Conservation (phyloP, 1,140 invertebrate species). For the Lucilia cuprina region DNA sequence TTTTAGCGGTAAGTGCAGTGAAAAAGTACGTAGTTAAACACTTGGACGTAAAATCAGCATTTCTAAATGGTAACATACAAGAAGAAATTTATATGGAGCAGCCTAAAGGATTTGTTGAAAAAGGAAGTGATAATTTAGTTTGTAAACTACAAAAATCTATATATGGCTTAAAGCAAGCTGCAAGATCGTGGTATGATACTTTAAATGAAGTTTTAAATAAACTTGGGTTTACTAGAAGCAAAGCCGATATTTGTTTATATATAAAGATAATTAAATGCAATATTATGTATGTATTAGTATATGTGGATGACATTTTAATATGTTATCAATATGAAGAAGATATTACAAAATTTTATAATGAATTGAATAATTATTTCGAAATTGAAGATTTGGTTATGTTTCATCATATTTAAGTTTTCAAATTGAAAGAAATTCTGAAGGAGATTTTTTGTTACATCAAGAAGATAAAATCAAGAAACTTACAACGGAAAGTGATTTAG, state of each 20-base stretch:
- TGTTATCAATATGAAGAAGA: neutral
- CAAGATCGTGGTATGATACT: constrained; percentile 45
- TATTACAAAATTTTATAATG: neutral
- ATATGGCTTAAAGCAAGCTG: constrained; percentile 52
- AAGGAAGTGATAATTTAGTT: constrained; percentile 37
- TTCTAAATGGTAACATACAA: constrained; percentile 62
- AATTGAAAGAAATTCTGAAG: neutral
- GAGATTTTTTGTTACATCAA: neutral
- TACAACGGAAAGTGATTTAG: neutral
- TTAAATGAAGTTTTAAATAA: constrained; percentile 33
- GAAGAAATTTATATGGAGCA: constrained; percentile 62
- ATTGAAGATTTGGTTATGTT: neutral
- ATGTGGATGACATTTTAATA: too few relatives aligned
- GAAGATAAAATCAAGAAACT: neutral
- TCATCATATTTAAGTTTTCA: neutral
- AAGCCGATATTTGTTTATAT: neutral
- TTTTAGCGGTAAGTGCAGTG: constrained; percentile 56
- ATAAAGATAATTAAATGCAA: neutral
- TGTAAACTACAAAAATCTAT: constrained; percentile 44
- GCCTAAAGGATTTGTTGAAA: constrained; percentile 52
- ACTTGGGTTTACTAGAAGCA: constrained; percentile 27
- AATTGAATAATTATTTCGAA: neutral
- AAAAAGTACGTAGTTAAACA: constrained; percentile 50
- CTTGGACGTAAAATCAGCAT: constrained; percentile 62
- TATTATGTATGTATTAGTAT: too few relatives aligned